Evolutionary conservation across 2,113 vertebrate species (phyloP).

Genomic region (Ciconia stormi): DNA sequence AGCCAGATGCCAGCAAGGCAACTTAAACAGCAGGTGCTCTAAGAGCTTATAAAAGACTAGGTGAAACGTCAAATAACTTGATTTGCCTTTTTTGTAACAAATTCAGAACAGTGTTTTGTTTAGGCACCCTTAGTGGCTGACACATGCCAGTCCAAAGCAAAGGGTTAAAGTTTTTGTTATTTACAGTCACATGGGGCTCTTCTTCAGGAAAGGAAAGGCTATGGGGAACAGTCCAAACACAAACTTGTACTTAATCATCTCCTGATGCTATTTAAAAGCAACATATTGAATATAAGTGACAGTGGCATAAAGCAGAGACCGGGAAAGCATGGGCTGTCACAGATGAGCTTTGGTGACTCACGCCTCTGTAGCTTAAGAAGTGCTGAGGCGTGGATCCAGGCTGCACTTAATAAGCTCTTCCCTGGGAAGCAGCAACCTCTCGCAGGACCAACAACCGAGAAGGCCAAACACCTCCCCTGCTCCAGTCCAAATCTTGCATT

Average conservation of each 20-base stretch:
- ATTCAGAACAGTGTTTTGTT: neutral
- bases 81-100: neutral
- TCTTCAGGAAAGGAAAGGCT: neutral
- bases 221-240: neutral
- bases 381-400: neutral
- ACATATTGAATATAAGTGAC: neutral
- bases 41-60: neutral
- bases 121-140: neutral
- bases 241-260: neutral
- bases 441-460: neutral
- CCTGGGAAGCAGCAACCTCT: neutral
- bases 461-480: neutral
- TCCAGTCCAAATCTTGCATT: neutral
- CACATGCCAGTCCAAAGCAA: neutral
- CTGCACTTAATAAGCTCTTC: neutral
- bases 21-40: neutral
- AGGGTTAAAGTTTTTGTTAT: neutral
- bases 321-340: neutral
- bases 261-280: neutral
- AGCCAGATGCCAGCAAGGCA: slow-evolving; percentile 10
- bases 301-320: neutral
- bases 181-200: neutral
- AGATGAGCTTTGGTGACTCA: neutral
- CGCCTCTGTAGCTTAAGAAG: neutral
- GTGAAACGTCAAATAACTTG: neutral